phyloP scores from a whole-genome alignment of 2,888 invertebrate species.

The Apotomis turbidana region DNA sequence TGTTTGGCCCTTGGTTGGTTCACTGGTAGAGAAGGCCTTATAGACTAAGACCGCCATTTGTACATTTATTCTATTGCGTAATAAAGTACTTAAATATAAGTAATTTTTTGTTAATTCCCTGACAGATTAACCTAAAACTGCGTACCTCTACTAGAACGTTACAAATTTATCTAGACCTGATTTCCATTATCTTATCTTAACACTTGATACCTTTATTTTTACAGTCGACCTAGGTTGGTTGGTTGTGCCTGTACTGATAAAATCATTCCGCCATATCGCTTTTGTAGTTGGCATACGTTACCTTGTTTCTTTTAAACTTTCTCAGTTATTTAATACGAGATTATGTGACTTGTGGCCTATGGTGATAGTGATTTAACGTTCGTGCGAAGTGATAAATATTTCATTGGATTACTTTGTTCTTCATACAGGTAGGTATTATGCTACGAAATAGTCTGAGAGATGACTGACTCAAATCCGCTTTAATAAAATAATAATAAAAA shows the following conservation, averaged over 20 bases:
- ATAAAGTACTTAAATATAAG: too few species aligned
- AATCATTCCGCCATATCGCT: constrained; percentile 41
- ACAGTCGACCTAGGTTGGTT: constrained; percentile 61
- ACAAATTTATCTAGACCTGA: constrained; percentile 82
- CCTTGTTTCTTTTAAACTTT: neutral
- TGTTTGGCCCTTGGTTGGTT: too few species aligned
- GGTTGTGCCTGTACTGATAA: constrained; percentile 49
- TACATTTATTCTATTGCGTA: too few species aligned
- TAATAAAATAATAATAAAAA: too few species aligned
- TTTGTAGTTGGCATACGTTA: constrained; percentile 25
- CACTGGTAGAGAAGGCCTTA: too few species aligned
- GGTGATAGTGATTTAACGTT: constrained; percentile 19
- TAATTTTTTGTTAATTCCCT: neutral
- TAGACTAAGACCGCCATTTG: too few species aligned
- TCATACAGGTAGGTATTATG: neutral
- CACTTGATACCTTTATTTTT: constrained; percentile 73
- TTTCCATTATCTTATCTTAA: constrained; percentile 79
- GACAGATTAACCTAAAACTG: constrained; percentile 14
- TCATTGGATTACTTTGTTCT: constrained; percentile 12
- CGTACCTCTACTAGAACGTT: constrained; percentile 46
- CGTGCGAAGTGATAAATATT: constrained; percentile 38
- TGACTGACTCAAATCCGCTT: too few species aligned
- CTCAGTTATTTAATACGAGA: constrained; percentile 13
- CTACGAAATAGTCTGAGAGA: neutral
- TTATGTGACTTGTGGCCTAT: constrained; percentile 32